Base-by-base conservation (phyloP, 1,140 invertebrate species). In the Calliphora vicina region DNA sequence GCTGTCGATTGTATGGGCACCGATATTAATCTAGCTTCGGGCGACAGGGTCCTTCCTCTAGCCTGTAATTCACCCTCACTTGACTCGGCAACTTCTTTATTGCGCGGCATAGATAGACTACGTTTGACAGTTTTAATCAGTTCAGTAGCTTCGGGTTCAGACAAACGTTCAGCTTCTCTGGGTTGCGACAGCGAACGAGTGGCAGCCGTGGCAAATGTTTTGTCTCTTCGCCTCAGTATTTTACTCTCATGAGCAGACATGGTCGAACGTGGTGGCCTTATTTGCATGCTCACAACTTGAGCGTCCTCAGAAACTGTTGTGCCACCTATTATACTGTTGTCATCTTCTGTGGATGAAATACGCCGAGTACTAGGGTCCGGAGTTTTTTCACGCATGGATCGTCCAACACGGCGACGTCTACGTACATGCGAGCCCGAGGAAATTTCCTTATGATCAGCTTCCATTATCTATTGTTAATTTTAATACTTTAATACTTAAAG, bases 341-440 rank as follows among this genome's bases (percentile, higher is more conserved):
- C 82, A 15, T 84, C 83, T 50, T 84, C 83, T 9, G 81, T 50
- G 6, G 82, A 74, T 26, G 76, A 73, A 9, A 72, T 73, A 88
- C 61, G 91, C 87, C 15, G 90, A 83, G 80, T 84, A 84, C 82
- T 86, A 85, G 92, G 91, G 26, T 86, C 85, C 0, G 93, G 93
- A n/a, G 93, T 93, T 84, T 93, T 93, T 85, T 93, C 93, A 82
- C 93, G 90, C 71, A 92, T 91, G 72, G 85, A 85, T 10, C 89
- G 89, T 2, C 80, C 85, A 25, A 87, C 85, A 8, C 89, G 84
- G 0, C 87, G 86, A 10, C 88, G 86, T 10, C 89, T 27, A n/a
- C 71, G 73, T 4, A 82, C 83, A 43, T 83, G 85, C 23, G 29
- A 72, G 17, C 17, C 43, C 2, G 29, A 45, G 23, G 67, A 45